Evolutionary conservation across 2,797 vertebrate species (phyloP).

Genomic region (Rhinoraja longicauda): DNA sequence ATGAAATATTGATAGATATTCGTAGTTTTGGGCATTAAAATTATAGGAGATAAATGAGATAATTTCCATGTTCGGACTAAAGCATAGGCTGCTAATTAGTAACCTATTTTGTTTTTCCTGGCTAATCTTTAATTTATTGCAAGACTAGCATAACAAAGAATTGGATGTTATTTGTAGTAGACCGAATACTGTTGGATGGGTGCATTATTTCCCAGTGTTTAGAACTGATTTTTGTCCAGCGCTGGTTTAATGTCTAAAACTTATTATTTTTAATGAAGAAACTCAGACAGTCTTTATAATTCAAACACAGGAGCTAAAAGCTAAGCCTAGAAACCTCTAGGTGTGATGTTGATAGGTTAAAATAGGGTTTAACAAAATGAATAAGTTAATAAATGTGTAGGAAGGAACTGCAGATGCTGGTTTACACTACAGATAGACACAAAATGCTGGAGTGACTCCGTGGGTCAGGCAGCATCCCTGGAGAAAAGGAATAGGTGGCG

Average conservation of each 20-base stretch:
- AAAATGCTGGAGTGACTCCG: too few relatives aligned
- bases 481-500: too few relatives aligned
- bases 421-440: too few relatives aligned
- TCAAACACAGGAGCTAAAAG: too few relatives aligned
- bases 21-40: neutral
- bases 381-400: neutral
- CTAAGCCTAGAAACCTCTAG: neutral
- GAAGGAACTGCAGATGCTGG: too few relatives aligned
- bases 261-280: neutral
- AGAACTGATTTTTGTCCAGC: neutral
- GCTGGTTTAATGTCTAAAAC: neutral
- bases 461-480: too few relatives aligned
- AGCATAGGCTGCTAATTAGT: neutral
- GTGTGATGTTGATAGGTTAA: neutral
- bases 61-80: neutral
- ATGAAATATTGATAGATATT: neutral
- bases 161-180: neutral
- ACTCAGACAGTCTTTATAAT: neutral
- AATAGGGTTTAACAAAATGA: neutral
- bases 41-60: neutral
- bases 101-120: neutral
- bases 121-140: neutral
- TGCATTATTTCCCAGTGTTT: neutral
- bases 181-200: neutral
- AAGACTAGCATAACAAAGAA: neutral